These are phyloP conservation scores for Pungitius pungitius DNA, from an alignment of 2,113 vertebrate species.

Conservation along the genomic window DNA sequence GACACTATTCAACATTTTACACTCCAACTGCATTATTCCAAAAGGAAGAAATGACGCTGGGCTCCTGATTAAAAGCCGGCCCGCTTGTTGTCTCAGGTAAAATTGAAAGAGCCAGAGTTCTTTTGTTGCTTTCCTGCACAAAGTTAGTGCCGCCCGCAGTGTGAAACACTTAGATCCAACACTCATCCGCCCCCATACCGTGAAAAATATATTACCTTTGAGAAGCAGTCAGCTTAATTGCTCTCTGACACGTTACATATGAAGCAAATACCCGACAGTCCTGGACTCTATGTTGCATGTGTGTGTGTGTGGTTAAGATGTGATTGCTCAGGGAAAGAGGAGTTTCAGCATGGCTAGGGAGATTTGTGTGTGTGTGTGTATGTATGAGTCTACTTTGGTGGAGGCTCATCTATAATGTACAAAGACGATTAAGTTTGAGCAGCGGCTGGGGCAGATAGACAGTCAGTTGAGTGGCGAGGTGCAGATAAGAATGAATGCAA, in stretches of 20 bases:
- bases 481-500: constrained; percentile 84
- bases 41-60: constrained; percentile 11
- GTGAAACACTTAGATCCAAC: constrained; percentile 35
- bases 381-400: constrained; percentile 48
- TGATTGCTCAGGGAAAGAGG: constrained; percentile 27
- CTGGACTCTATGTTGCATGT: constrained; percentile 13
- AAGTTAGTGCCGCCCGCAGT: constrained; percentile 41
- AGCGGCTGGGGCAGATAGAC: constrained; percentile 70
- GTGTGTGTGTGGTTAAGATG: constrained; percentile 22
- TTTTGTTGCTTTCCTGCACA: constrained; percentile 23
- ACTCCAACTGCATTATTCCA: constrained; percentile 16
- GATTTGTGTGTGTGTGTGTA: constrained; percentile 17
- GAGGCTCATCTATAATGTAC: constrained; percentile 80
- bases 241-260: constrained; percentile 37
- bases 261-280: constrained; percentile 56
- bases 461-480: constrained; percentile 75
- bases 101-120: constrained; percentile 27
- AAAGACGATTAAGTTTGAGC: constrained; percentile 80
- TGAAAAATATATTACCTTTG: constrained; percentile 52
- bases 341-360: constrained; percentile 3
- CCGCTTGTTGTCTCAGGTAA: constrained; percentile 38
- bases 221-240: constrained; percentile 47
- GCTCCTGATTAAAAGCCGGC: constrained; percentile 38
- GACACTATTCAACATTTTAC: background rate
- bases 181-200: constrained; percentile 25